phyloP scores from a whole-genome alignment of 2,113 vertebrate genomes.

The Corythornis cristatus region DNA sequence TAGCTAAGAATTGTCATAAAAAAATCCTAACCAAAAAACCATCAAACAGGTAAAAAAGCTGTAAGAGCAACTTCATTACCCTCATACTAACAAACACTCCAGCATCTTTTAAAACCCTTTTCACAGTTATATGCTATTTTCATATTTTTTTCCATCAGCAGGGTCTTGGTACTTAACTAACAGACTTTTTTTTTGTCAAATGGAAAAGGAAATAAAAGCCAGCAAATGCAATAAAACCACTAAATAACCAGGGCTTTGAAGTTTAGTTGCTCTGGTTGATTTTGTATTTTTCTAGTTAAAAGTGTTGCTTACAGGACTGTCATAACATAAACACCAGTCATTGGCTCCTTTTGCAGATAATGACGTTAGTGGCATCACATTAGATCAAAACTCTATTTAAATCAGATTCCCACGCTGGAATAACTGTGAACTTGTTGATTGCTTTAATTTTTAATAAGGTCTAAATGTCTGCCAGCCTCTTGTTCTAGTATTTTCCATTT shows the following conservation, averaged over 20 bases:
- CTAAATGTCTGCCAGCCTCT: constrained; percentile 43
- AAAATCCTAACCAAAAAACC: neutral
- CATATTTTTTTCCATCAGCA: constrained; percentile 15
- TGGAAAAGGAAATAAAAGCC: neutral
- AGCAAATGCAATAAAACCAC: neutral
- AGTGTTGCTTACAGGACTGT: neutral
- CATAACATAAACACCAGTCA: neutral
- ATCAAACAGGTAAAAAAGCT: constrained; percentile 21
- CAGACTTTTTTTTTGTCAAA: constrained; percentile 27
- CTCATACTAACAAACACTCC: constrained; percentile 3
- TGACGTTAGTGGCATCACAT: constrained; percentile 19
- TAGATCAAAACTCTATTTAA: constrained; percentile 61
- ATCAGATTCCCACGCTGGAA: constrained; percentile 39
- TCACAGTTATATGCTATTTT: constrained; percentile 22
- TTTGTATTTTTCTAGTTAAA: neutral
- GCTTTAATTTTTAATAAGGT: constrained; percentile 54
- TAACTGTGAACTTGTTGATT: constrained; percentile 48
- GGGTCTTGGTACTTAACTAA: constrained; percentile 25
- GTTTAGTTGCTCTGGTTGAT: neutral
- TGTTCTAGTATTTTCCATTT: constrained; percentile 52
- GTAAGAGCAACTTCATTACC: constrained; percentile 50
- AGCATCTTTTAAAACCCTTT: constrained; percentile 49
- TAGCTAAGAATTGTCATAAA: constrained; percentile 61
- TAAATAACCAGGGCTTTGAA: neutral
- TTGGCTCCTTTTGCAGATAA: constrained; percentile 52